phyloP scores from a whole-genome alignment of 2,888 invertebrate species.

The Drosophila pegasa region DNA sequence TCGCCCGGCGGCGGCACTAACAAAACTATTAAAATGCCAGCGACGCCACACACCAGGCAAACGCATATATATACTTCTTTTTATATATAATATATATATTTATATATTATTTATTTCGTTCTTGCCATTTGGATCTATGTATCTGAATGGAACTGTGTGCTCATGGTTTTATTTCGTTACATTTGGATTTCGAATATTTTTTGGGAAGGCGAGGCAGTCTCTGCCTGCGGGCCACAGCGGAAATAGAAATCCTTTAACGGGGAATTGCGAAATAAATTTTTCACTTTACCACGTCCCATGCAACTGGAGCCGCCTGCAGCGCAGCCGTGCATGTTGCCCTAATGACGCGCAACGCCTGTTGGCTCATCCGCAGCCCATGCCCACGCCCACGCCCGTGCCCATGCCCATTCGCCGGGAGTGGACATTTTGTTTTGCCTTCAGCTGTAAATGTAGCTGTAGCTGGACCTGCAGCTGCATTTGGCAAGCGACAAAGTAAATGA shows the following conservation, averaged over 20 bases:
- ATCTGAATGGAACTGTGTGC: constrained; percentile 30
- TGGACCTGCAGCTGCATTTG: constrained; percentile 45
- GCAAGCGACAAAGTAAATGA: constrained; percentile 63
- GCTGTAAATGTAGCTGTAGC: constrained; percentile 12
- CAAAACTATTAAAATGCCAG: constrained; percentile 79
- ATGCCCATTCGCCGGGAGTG: neutral
- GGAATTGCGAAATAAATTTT: constrained; percentile 76
- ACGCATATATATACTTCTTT: neutral
- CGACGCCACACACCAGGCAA: constrained; percentile 50
- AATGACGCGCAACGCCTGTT: constrained; percentile 71
- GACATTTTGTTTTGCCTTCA: constrained; percentile 52
- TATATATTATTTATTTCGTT: constrained; percentile 65
- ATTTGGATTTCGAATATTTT: constrained; percentile 32
- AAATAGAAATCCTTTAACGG: constrained; percentile 77
- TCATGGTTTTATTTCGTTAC: constrained; percentile 53
- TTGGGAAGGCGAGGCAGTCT: constrained; percentile 1
- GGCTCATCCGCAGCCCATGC: neutral
- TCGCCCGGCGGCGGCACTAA: constrained; percentile 59
- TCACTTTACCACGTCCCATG: constrained; percentile 63
- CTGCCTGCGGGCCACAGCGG: constrained; percentile 63
- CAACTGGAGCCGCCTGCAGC: constrained; percentile 35
- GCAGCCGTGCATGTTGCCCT: constrained; percentile 68
- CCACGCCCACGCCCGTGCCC: constrained; percentile 4
- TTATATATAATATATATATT: constrained; percentile 38
- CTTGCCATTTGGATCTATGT: constrained; percentile 12